Percentiles rank a stretch among this genome's conserved stretches.
Evolutionary conservation across 2,888 invertebrate species (phyloP).

Genomic region (Tiliacea citrago): DNA sequence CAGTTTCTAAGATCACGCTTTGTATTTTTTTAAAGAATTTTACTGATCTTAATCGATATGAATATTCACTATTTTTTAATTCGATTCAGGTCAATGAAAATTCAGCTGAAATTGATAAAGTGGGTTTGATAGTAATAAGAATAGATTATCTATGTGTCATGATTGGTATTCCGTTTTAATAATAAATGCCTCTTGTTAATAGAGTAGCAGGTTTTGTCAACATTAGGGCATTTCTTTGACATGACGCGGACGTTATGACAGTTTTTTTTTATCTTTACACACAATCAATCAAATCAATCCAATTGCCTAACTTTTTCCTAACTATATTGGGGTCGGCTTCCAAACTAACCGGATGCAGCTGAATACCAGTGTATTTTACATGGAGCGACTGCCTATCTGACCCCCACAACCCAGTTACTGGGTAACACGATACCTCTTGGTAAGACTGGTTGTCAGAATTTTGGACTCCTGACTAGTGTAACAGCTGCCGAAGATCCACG

Average conservation of each 20-base stretch:
- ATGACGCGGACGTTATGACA: no score
- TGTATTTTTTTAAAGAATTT: constrained; percentile 20
- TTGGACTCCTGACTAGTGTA: no score
- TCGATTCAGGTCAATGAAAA: constrained; percentile 35
- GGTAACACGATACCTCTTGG: background rate
- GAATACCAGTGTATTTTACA: background rate
- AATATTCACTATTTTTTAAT: constrained; percentile 25
- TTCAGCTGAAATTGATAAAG: constrained; percentile 3
- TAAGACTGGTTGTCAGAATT: background rate
- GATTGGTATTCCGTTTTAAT: background rate
- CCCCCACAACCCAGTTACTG: background rate
- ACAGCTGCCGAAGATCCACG: background rate
- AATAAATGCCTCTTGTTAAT: background rate
- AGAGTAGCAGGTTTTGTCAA: background rate
- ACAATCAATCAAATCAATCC: background rate
- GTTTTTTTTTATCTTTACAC: background rate
- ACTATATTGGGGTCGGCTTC: background rate
- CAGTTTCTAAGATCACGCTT: background rate
- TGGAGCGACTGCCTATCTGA: background rate
- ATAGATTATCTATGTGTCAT: background rate
- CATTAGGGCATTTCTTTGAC: background rate
- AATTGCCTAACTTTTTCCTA: background rate
- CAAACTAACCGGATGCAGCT: background rate
- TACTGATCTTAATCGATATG: constrained; percentile 27
- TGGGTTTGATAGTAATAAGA: background rate